Evolutionary conservation across 2,113 vertebrate species (phyloP), one percentile per base, ranked within the genome.

Genomic region (Ia io): DNA sequence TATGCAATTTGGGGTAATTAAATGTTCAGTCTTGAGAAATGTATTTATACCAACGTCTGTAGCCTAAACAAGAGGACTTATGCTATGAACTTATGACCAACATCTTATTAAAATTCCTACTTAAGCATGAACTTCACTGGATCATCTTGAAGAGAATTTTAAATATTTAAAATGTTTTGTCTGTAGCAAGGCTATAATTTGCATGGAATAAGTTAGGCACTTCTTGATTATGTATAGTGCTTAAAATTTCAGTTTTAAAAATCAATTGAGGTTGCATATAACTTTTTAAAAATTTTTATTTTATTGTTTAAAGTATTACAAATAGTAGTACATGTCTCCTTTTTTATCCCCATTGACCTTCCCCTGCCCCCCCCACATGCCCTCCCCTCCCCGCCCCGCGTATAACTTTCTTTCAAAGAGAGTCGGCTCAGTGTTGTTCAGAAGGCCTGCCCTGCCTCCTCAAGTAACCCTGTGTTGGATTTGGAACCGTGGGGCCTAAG

Each of bases 91-190:
- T 20, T 25, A 23, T 37, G 80, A 80, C 42, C 13, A 14, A 0
- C 16, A 10, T n/a, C 35, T 90, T 80, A 4, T 25, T 80, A 47
- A 61, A 49, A 53, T 83, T 83, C 42, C 44, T 84, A 30, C 37
- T 9, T 40, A 30, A 87, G 44, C 61, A 67, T 78, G 70, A 76
- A 35, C 61, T 82, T 91, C 28, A 25, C 37, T 32, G 42, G 9
- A 6, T 92, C 51, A 78, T 92, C 61, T 84, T 61, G 90, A 85
- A 56, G 80, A 79, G 35, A 77, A 83, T 86, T 88, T 90, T 90
- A 91, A 90, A 37, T 84, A 32, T 40, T 94, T 77, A 84, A 90
- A 71, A 44, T 9, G 2, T 83, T 86, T 94, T 84, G 30, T 13
- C 35, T 74, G 13, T 61, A 32, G 59, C n/a, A 80, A 51, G 80